Percentiles rank a stretch among this genome's conserved stretches.
Conservation (phyloP, 2,797 vertebrate species). For the Syndactyla subalaris region DNA sequence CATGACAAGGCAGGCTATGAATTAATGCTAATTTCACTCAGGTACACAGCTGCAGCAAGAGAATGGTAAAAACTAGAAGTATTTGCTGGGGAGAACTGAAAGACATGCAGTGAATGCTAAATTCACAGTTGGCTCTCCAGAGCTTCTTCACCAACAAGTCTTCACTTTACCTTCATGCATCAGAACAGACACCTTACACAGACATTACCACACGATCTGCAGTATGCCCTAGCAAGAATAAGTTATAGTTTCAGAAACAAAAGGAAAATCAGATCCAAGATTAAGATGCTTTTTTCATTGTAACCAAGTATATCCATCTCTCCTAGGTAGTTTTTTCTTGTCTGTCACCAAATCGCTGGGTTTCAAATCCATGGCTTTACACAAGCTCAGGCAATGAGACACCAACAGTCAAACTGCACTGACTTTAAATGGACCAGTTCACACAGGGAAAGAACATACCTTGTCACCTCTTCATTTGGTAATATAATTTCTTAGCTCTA, state of each 20-base stretch:
- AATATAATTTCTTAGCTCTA: neutral
- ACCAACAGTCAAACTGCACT: neutral
- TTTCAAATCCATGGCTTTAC: neutral
- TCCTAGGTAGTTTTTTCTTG: rapidly evolving
- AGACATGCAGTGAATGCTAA: neutral
- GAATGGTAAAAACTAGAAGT: neutral
- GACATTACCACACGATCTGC: rapidly evolving
- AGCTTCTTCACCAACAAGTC: neutral
- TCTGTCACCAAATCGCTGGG: neutral
- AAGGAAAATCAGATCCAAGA: neutral
- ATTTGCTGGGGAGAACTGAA: neutral
- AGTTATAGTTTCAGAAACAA: neutral
- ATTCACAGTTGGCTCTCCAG: neutral
- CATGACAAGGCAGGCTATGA: neutral
- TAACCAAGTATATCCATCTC: too few species aligned
- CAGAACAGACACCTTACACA: neutral
- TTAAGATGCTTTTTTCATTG: neutral
- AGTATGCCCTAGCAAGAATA: neutral
- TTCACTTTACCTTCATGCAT: neutral
- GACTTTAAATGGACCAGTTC: neutral
- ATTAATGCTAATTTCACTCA: neutral
- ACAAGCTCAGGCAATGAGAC: neutral
- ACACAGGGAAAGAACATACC: neutral
- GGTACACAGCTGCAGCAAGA: neutral
- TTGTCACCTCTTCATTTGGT: neutral